phyloP scores from a whole-genome alignment of 2,797 vertebrate genomes.

The Melanotaenia trifasciata region DNA sequence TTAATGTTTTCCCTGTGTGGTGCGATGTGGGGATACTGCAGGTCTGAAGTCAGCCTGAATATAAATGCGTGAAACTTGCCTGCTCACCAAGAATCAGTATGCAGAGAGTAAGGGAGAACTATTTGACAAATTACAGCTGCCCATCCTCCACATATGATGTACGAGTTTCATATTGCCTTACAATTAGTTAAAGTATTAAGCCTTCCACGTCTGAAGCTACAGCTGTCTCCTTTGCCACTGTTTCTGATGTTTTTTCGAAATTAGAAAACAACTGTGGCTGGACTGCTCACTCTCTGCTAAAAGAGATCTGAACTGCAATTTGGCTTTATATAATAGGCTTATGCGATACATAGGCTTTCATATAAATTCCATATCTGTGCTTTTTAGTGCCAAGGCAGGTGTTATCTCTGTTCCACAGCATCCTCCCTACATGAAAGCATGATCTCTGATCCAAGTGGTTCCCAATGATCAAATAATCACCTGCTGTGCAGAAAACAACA shows the following conservation, averaged over 20 bases:
- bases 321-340: slow-evolving; percentile 44
- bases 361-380: slow-evolving; percentile 39
- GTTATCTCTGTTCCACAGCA: slow-evolving; percentile 53
- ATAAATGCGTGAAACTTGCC: neutral
- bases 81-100: neutral
- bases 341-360: slow-evolving; percentile 40
- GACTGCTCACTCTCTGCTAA: slow-evolving; percentile 40
- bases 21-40: neutral
- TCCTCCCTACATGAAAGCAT: slow-evolving; percentile 44
- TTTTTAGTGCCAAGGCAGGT: slow-evolving; percentile 47
- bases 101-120: neutral
- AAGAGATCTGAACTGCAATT: slow-evolving; percentile 57
- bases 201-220: slow-evolving; percentile 43
- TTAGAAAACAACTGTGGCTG: slow-evolving; percentile 20
- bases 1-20: neutral
- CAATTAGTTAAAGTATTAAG: slow-evolving; percentile 44
- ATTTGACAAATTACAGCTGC: neutral
- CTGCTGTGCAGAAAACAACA: slow-evolving; percentile 53
- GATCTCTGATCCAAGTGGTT: slow-evolving; percentile 55
- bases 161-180: slow-evolving; percentile 39
- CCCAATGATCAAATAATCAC: slow-evolving; percentile 62
- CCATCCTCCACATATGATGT: neutral
- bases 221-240: slow-evolving; percentile 28
- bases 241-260: slow-evolving; percentile 2
- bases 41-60: neutral